Evolutionary conservation across 2,888 invertebrate species (phyloP).

Genomic region (Baccha elongata): DNA sequence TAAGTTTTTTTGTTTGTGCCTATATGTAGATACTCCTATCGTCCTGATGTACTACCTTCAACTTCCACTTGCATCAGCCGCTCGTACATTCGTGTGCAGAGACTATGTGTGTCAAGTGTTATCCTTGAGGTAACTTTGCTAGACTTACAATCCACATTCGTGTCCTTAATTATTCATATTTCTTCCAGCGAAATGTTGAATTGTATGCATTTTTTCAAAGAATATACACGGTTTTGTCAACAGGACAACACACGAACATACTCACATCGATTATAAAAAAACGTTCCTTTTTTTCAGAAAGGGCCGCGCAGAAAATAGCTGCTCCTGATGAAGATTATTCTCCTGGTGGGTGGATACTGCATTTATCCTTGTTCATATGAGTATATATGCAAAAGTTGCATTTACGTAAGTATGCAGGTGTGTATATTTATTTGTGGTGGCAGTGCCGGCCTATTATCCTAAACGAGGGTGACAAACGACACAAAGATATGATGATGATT

Average conservation of each 20-base stretch:
- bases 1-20: conserved; percentile 21
- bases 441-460: conserved; percentile 20
- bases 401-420: conserved; percentile 34
- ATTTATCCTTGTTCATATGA: conserved; percentile 34
- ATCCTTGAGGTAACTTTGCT: conserved; percentile 71
- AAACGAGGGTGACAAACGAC: conserved; percentile 5
- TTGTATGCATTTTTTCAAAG: conserved; percentile 47
- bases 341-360: conserved; percentile 34
- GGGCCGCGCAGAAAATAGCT: conserved; percentile 40
- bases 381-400: conserved; percentile 59
- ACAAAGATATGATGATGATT: conserved; percentile 39
- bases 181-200: conserved; percentile 42
- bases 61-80: conserved; percentile 61
- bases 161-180: conserved; percentile 73
- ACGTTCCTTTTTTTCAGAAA: conserved; percentile 15
- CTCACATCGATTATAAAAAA: conserved; percentile 28
- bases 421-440: conserved; percentile 16
- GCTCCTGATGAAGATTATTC: conserved; percentile 36
- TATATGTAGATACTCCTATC: conserved; percentile 25
- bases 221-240: conserved; percentile 32
- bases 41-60: conserved; percentile 39
- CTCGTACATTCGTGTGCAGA: conserved; percentile 28
- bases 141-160: conserved; percentile 73
- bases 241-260: conserved; percentile 28
- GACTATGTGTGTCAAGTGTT: conserved; percentile 72